Conservation (phyloP, 2,797 vertebrate genomes). For the Pseudotriccus pelzelni region DNA sequence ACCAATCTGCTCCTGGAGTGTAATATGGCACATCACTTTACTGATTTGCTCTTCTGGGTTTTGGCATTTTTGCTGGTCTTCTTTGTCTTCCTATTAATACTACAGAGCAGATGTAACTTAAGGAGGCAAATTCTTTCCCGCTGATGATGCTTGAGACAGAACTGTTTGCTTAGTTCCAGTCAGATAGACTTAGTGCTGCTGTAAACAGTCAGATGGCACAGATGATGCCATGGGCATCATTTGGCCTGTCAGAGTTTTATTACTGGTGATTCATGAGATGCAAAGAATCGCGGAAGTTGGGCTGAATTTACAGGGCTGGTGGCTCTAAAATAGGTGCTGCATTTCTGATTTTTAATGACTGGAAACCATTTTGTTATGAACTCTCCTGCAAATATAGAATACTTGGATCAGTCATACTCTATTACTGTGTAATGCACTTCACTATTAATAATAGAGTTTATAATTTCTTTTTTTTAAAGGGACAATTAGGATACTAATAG, state of each 20-base stretch:
- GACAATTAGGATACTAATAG: neutral
- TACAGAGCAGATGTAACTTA: neutral
- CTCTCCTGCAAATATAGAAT: neutral
- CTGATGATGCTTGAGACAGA: neutral
- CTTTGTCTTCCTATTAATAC: neutral
- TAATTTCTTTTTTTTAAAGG: neutral
- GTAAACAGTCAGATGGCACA: constrained; percentile 40
- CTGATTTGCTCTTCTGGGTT: neutral
- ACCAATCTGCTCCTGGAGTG: neutral
- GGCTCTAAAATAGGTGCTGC: neutral
- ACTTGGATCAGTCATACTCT: neutral
- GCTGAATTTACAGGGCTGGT: neutral
- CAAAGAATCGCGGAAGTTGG: neutral
- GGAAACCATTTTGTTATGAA: neutral
- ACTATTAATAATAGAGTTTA: neutral
- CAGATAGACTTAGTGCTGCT: neutral
- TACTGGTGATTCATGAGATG: constrained; percentile 45
- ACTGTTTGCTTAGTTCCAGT: constrained; percentile 54
- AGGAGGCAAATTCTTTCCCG: constrained; percentile 9
- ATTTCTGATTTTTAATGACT: neutral
- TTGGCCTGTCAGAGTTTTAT: constrained; percentile 23
- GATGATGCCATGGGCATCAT: constrained; percentile 15
- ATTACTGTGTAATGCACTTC: neutral
- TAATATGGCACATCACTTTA: neutral
- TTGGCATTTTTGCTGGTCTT: neutral